Conservation (phyloP, 2,113 vertebrate genomes). For the Oryzias javanicus region DNA sequence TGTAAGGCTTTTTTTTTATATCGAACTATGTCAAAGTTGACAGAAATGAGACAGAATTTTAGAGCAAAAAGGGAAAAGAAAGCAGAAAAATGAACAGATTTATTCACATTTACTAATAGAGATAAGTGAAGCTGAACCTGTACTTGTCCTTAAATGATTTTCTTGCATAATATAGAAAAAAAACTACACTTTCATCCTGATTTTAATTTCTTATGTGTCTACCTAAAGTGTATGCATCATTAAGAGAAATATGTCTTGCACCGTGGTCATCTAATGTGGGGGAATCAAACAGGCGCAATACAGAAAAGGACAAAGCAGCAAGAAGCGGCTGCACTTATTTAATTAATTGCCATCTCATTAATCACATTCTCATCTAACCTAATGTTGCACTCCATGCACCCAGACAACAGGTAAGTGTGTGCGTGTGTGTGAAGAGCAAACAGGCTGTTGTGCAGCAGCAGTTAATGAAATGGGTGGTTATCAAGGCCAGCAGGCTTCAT, state of each 20-base stretch:
- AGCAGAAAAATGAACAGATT: no score
- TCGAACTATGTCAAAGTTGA: background rate
- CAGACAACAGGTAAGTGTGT: slow-evolving; percentile 27
- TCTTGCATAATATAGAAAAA: no score
- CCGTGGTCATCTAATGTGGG: no score
- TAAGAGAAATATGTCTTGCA: background rate
- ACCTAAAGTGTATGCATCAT: no score
- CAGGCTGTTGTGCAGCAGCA: slow-evolving; percentile 38
- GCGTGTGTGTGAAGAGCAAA: slow-evolving; percentile 26
- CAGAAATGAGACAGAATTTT: background rate
- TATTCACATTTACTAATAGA: no score
- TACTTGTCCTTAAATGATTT: no score
- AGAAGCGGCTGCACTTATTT: slow-evolving; percentile 39
- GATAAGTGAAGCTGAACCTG: no score
- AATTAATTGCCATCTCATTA: slow-evolving; percentile 58
- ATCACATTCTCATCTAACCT: slow-evolving; percentile 54
- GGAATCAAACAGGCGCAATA: background rate
- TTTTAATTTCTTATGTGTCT: no score
- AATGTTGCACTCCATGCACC: slow-evolving; percentile 34
- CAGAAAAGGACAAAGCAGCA: slow-evolving; percentile 13
- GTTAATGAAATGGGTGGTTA: slow-evolving; percentile 66
- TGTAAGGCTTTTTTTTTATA: background rate
- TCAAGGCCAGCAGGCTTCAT: slow-evolving; percentile 61
- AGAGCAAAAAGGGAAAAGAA: background rate
- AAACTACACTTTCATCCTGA: no score